Evolutionary conservation across 2,797 vertebrate genomes (phyloP).

Genomic region (Sciaenops ocellatus): DNA sequence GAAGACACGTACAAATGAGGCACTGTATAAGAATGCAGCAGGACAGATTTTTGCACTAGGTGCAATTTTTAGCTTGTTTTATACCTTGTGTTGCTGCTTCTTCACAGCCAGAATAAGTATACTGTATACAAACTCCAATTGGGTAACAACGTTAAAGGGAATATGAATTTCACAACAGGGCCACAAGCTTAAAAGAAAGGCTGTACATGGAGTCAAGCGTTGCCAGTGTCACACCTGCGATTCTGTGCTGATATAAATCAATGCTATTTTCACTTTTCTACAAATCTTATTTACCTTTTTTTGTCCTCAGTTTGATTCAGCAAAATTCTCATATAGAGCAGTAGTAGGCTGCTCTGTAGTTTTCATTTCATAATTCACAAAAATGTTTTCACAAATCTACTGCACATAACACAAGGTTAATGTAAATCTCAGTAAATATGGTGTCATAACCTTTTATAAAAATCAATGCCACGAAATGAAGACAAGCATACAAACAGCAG

Average conservation of each 20-base stretch:
- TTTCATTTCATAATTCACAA: no score
- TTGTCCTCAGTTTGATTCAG: not conserved
- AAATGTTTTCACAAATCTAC: not conserved
- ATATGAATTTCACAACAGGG: slow-evolving; percentile 16
- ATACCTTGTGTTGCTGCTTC: not conserved
- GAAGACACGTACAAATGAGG: slow-evolving; percentile 23
- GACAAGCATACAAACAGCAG: not conserved
- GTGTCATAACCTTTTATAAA: not conserved
- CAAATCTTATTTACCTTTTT: not conserved
- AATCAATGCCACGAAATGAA: not conserved
- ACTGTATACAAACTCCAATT: not conserved
- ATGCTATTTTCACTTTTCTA: not conserved
- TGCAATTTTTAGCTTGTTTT: slow-evolving; percentile 25
- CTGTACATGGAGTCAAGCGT: not conserved
- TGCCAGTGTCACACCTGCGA: not conserved
- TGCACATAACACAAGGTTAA: not conserved
- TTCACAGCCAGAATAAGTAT: not conserved
- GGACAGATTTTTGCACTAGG: slow-evolving; percentile 4
- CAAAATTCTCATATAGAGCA: not conserved
- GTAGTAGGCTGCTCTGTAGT: no score
- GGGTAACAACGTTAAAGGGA: slow-evolving; percentile 23
- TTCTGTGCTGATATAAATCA: not conserved
- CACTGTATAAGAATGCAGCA: slow-evolving; percentile 25
- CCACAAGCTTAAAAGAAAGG: not conserved
- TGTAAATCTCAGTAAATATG: not conserved